Conservation (phyloP, 1,140 invertebrate genomes). For the Euborellia annulipes region DNA sequence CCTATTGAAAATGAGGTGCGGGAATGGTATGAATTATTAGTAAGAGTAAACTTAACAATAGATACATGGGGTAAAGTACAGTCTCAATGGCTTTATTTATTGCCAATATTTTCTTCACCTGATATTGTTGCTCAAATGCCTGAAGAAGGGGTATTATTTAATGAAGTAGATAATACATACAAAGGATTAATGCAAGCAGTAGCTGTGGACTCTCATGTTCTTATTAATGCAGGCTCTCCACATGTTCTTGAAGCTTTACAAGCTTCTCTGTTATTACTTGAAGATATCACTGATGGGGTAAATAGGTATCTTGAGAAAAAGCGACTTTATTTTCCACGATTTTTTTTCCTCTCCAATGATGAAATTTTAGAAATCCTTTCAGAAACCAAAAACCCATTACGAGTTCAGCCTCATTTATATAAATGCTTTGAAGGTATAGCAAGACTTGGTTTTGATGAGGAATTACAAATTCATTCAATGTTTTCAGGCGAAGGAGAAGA, state of each 20-base stretch:
- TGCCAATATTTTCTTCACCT: constrained; percentile 85
- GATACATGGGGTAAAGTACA: constrained; percentile 81
- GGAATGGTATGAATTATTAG: constrained; percentile 67
- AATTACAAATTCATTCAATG: constrained; percentile 72
- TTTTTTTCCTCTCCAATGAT: constrained; percentile 91
- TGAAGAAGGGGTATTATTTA: constrained; percentile 66
- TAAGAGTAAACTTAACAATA: constrained; percentile 58
- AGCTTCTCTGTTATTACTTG: constrained; percentile 55
- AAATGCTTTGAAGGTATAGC: constrained; percentile 81
- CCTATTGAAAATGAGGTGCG: constrained; percentile 67
- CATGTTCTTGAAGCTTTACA: constrained; percentile 60
- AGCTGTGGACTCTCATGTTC: constrained; percentile 51
- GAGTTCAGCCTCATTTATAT: constrained; percentile 79
- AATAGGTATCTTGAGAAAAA: constrained; percentile 86
- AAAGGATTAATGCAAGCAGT: constrained; percentile 61
- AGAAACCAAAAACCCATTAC: constrained; percentile 73
- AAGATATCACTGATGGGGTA: constrained; percentile 71
- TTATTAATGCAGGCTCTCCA: constrained; percentile 49
- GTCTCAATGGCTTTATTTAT: constrained; percentile 77
- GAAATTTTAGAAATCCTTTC: constrained; percentile 91
- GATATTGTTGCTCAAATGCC: constrained; percentile 90
- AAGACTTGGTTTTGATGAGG: constrained; percentile 50
- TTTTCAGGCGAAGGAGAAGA: constrained; percentile 70
- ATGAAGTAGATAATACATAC: constrained; percentile 60
- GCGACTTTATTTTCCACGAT: constrained; percentile 75